phyloP scores from a whole-genome alignment of 2,888 invertebrate species.

The Mellilla xanthometata region DNA sequence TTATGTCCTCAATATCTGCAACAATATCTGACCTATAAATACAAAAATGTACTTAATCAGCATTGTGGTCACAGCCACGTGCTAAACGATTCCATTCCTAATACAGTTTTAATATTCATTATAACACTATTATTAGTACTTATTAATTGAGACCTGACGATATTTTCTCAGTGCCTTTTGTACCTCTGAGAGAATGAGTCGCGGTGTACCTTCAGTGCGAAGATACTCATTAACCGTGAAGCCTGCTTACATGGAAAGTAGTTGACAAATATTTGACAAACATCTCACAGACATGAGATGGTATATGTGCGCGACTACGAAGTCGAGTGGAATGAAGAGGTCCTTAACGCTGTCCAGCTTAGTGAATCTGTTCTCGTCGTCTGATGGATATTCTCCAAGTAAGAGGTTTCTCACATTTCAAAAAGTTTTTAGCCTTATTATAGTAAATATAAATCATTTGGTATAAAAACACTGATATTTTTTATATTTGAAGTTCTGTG shows the following conservation, averaged over 20 bases:
- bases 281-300: conserved; percentile 8
- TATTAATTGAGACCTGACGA: conserved; percentile 35
- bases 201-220: conserved; percentile 17
- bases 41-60: neutral
- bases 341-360: conserved; percentile 34
- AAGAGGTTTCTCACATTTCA: too few relatives aligned
- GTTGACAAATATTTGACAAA: too few relatives aligned
- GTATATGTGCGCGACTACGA: conserved; percentile 4
- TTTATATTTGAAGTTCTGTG: too few relatives aligned
- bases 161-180: conserved; percentile 20
- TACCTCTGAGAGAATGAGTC: conserved; percentile 13
- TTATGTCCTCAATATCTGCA: too few relatives aligned
- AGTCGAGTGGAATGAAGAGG: conserved; percentile 23
- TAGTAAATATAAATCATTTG: too few relatives aligned
- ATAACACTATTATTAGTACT: conserved; percentile 34
- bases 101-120: conserved; percentile 48
- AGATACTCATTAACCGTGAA: conserved; percentile 2
- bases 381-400: conserved; percentile 46
- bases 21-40: too few relatives aligned
- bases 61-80: conserved; percentile 35
- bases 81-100: conserved; percentile 34
- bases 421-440: too few relatives aligned
- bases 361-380: conserved; percentile 30
- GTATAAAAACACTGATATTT: too few relatives aligned
- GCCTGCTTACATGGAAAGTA: neutral